A percentile compares a stretch with the other conserved stretches of the same genome.
phyloP scores from a whole-genome alignment of 2,113 vertebrate genomes.

The Archocentrus centrarchus region DNA sequence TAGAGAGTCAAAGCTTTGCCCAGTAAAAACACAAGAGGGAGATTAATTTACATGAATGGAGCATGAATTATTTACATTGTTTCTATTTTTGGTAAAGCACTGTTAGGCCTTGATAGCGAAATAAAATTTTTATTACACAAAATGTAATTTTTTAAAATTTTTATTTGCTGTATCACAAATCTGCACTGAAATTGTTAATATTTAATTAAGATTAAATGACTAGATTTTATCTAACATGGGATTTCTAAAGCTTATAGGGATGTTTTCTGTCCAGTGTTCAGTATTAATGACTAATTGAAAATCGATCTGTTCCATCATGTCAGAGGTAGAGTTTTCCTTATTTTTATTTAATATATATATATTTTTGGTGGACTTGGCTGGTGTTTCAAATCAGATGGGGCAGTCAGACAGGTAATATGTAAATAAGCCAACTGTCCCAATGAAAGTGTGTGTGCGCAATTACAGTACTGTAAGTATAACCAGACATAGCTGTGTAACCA shows the following conservation, averaged over 20 bases:
- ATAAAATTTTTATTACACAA: not conserved
- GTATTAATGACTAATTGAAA: not conserved
- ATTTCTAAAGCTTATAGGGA: not conserved
- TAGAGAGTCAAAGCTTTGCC: not conserved
- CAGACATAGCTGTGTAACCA: not conserved
- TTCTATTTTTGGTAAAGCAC: not conserved
- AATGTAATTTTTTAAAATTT: not conserved
- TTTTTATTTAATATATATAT: not conserved
- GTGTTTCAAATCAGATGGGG: not conserved
- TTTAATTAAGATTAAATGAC: not conserved
- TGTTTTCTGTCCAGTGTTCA: not conserved
- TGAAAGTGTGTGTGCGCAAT: not conserved
- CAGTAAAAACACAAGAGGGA: not conserved
- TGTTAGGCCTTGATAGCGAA: not conserved
- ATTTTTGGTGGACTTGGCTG: not conserved
- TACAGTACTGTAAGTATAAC: too few relatives aligned
- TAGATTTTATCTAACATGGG: not conserved
- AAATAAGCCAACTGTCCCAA: not conserved
- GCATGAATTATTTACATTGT: slow-evolving; percentile 4
- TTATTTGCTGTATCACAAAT: not conserved
- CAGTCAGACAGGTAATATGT: not conserved
- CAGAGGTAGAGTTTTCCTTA: not conserved
- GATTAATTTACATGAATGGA: slow-evolving; percentile 11
- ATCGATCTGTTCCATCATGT: not conserved
- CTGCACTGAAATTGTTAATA: not conserved